Conservation (phyloP, 2,113 vertebrate genomes). For the Tylochromis polylepis region DNA sequence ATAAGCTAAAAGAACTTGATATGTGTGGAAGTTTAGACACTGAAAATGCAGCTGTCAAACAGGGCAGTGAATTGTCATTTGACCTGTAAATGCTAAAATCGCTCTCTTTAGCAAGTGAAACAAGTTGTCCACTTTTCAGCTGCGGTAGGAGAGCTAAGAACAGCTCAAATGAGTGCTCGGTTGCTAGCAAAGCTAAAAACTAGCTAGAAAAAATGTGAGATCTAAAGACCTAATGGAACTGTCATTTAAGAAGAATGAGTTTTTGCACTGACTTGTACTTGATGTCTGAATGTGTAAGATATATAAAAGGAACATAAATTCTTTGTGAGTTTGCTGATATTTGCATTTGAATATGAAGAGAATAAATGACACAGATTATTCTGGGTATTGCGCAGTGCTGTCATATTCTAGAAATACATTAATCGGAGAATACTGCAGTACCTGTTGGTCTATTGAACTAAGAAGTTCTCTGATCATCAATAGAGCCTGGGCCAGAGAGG, state of each 20-base stretch:
- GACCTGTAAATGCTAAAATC: not conserved
- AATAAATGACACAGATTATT: not conserved
- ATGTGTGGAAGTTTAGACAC: not conserved
- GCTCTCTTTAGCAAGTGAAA: not conserved
- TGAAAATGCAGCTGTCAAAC: not conserved
- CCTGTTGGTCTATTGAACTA: conserved; percentile 82
- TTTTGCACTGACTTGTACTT: not conserved
- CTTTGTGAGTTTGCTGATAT: not conserved
- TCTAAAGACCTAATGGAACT: not conserved
- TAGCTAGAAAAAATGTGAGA: not conserved
- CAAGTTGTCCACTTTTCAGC: rapidly evolving
- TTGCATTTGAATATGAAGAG: not conserved
- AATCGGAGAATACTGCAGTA: conserved; percentile 11
- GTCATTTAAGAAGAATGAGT: not conserved
- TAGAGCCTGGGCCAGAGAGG: conserved; percentile 71
- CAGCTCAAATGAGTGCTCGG: rapidly evolving
- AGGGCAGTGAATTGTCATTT: not conserved
- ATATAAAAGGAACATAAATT: not conserved
- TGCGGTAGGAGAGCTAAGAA: not conserved
- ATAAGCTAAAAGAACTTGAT: not conserved
- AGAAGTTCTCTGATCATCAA: conserved; percentile 80
- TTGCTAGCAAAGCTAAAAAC: not conserved
- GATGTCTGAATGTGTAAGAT: not conserved
- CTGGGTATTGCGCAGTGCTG: not conserved
- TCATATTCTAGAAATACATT: not conserved